Base-by-base conservation (phyloP, 2,888 invertebrate species). In the Acanthosoma haemorrhoidale region DNA sequence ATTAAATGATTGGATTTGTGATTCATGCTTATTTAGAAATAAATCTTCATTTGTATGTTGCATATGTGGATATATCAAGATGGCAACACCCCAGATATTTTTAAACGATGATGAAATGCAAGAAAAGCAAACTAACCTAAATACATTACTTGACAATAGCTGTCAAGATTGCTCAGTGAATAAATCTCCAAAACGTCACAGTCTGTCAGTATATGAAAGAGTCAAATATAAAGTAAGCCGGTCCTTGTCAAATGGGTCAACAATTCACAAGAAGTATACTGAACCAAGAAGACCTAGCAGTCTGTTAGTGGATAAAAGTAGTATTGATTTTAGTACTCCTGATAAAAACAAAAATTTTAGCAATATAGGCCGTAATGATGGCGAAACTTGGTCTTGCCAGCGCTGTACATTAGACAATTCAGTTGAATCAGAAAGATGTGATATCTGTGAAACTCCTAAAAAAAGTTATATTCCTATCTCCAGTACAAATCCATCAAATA, bases 371-470 rank as follows among this genome's bases (percentile, higher is more conserved):
- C 79, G 80, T 18, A 71, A 71, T 68, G 80, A 79, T 70, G 80
- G 80, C 72, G 80, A 80, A 69, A 81, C 80, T 16, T 82, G 82
- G 82, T 78, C 79, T 59, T 82, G 82, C 72, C 79, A 80, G 73
- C 77, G 78, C 76, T 92, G 92, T 78, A 92, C 92, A 0, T 80
- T 91, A 36, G 85, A 89, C 75, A 92, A 92, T 80, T 83, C 86
- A 66, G 84, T 84, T 0, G 84, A 85, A 31, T 82, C 85, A 72
- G 84, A 85, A 5, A 84, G 87, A 72, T 92, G 92, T 79, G 88
- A 88, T 76, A 88, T 90, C 0, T 92, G 92, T 76, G 84, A 90
- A 75, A 85, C 89, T 0, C 90, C 90, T 0, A 81, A 86, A 75
- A 82, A 76, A 73, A 73, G 76, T 16, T 76, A 75, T 70, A 73